These are phyloP conservation scores for Dolichallabes microphthalmus DNA, from an alignment of 2,113 vertebrate genomes.

Conservation along the genomic window DNA sequence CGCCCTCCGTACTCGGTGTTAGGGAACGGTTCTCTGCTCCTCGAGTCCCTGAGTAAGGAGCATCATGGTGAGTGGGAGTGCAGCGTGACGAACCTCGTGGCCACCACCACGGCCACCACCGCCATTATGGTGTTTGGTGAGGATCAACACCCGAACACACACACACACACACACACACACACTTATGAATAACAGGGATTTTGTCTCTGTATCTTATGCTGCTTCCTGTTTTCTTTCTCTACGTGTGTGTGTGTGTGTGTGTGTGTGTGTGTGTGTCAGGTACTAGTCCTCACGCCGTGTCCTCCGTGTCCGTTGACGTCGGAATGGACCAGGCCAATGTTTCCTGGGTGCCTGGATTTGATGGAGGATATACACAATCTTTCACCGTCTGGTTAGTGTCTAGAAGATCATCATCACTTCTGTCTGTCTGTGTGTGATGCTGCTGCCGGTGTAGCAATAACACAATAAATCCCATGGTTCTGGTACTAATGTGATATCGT, in stretches of 20 bases:
- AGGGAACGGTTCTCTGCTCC: conserved; percentile 79
- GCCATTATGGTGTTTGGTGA: conserved; percentile 83
- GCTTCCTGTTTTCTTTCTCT: conserved; percentile 30
- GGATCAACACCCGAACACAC: conserved; percentile 41
- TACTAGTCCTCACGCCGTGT: conserved; percentile 88
- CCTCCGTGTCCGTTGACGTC: conserved; percentile 78
- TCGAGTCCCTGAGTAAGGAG: conserved; percentile 82
- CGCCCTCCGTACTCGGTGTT: conserved; percentile 69
- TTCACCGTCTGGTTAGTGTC: conserved; percentile 89
- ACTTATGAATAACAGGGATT: background rate
- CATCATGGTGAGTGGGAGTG: conserved; percentile 90
- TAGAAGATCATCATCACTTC: conserved; percentile 3
- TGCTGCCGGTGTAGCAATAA: conserved; percentile 43
- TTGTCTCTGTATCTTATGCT: conserved; percentile 31
- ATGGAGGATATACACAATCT: conserved; percentile 88
- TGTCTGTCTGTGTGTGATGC: background rate
- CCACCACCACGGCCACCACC: conserved; percentile 72
- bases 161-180: background rate
- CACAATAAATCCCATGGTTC: background rate
- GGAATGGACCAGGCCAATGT: conserved; percentile 81
- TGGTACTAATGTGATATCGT: background rate
- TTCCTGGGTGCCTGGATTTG: conserved; percentile 91
- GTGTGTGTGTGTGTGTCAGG: conserved; percentile 69
- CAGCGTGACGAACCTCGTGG: conserved; percentile 77
- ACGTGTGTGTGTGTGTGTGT: background rate